Evolutionary conservation across 1,140 invertebrate genomes (phyloP).

Genomic region (Ceratitis capitata): DNA sequence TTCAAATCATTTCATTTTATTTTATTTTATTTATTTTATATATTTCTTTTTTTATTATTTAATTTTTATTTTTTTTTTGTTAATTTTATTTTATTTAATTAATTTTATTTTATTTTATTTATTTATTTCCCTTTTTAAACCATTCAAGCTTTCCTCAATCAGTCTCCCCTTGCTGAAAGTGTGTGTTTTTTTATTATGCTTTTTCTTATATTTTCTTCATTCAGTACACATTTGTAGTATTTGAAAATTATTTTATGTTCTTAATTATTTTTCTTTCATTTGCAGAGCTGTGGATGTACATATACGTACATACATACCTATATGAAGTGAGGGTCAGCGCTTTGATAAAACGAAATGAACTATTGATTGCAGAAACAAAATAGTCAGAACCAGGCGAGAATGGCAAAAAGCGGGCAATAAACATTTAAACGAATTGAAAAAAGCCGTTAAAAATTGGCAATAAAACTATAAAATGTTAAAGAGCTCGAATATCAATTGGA

Average conservation of each 20-base stretch:
- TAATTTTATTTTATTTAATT: background rate
- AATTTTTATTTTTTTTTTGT: background rate
- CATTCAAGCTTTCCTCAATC: too few relatives aligned
- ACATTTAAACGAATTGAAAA: too few relatives aligned
- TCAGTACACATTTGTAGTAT: background rate
- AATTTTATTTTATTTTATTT: background rate
- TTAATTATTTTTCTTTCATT: background rate
- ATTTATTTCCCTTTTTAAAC: background rate
- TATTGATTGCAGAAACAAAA: background rate
- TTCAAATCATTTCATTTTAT: background rate
- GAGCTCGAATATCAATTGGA: background rate
- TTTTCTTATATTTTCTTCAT: background rate
- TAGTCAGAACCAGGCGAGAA: background rate
- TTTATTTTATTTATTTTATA: background rate
- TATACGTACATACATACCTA: background rate
- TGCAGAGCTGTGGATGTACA: background rate
- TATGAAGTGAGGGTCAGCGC: background rate
- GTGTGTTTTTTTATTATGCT: background rate
- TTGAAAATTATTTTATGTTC: background rate
- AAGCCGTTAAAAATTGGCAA: background rate
- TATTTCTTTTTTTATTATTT: background rate
- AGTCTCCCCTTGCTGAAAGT: too few relatives aligned
- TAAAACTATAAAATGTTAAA: slow-evolving; percentile 3
- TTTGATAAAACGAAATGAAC: background rate
- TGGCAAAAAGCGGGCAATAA: background rate